These are phyloP conservation scores for Hirtodrosophila cameraria DNA, from an alignment of 2,888 invertebrate species.

Conservation along the genomic window DNA sequence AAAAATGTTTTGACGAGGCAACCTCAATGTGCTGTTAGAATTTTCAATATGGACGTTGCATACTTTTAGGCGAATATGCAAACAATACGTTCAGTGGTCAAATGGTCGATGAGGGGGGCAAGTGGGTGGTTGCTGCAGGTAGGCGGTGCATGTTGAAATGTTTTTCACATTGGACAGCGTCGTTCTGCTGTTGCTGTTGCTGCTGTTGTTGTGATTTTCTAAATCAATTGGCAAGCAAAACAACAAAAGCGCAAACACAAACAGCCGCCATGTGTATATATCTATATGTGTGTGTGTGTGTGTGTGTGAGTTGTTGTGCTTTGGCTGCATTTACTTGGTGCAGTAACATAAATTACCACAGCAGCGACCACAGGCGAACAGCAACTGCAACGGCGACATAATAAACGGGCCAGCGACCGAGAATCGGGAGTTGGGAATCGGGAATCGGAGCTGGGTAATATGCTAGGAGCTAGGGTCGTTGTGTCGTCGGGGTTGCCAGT, in stretches of 20 bases:
- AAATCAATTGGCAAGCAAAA: constrained; percentile 73
- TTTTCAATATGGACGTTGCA: constrained; percentile 69
- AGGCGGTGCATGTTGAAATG: constrained; percentile 29
- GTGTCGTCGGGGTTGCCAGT: neutral
- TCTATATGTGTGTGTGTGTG: constrained; percentile 3
- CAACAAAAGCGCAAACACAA: constrained; percentile 75
- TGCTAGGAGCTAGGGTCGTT: neutral
- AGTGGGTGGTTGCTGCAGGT: neutral
- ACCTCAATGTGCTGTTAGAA: constrained; percentile 39
- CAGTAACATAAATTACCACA: constrained; percentile 77
- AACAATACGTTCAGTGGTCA: constrained; percentile 48
- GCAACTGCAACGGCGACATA: constrained; percentile 45
- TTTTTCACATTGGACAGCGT: constrained; percentile 57
- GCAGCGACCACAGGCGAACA: constrained; percentile 61
- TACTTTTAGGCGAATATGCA: constrained; percentile 59
- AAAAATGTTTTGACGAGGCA: constrained; percentile 24
- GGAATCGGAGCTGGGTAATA: neutral
- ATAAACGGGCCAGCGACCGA: constrained; percentile 33
- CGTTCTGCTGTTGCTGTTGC: constrained; percentile 29
- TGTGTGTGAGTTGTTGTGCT: constrained; percentile 51
- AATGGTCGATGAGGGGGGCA: constrained; percentile 6
- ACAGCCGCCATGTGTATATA: constrained; percentile 12
- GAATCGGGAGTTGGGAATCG: neutral
- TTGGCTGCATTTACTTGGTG: constrained; percentile 76
- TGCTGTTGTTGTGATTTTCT: constrained; percentile 65